phyloP scores from a whole-genome alignment of 2,888 invertebrate genomes.

The Pinctada fucata region DNA sequence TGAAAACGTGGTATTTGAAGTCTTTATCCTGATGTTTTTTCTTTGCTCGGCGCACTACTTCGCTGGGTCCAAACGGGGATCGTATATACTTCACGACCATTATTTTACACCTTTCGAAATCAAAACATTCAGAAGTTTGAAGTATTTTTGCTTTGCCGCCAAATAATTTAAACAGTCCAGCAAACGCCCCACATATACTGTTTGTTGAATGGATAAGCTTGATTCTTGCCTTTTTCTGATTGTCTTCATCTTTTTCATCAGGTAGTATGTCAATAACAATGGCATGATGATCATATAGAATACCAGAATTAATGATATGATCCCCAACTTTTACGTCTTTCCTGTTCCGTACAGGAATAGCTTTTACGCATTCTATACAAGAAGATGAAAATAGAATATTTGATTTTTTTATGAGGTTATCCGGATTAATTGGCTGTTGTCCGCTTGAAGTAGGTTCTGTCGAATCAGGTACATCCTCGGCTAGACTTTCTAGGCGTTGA shows the following conservation, averaged over 20 bases:
- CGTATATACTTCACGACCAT: conserved; percentile 7
- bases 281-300: conserved; percentile 31
- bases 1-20: no score
- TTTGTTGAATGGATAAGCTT: conserved; percentile 23
- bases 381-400: no score
- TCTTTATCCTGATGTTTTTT: no score
- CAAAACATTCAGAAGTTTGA: neutral
- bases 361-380: conserved; percentile 34
- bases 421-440: no score
- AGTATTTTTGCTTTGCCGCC: conserved; percentile 21
- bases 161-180: conserved; percentile 9
- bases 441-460: no score
- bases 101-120: conserved; percentile 12
- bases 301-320: conserved; percentile 17
- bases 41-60: conserved; percentile 14
- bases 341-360: neutral
- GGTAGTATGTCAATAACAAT: conserved; percentile 11
- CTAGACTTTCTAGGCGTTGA: no score
- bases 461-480: no score
- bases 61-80: neutral
- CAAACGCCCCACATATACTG: neutral
- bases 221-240: neutral
- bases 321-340: conserved; percentile 17
- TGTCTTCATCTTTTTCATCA: no score
- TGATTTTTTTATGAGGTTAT: no score